Conservation (phyloP, 2,113 vertebrate genomes). For the Saccopteryx bilineata region DNA sequence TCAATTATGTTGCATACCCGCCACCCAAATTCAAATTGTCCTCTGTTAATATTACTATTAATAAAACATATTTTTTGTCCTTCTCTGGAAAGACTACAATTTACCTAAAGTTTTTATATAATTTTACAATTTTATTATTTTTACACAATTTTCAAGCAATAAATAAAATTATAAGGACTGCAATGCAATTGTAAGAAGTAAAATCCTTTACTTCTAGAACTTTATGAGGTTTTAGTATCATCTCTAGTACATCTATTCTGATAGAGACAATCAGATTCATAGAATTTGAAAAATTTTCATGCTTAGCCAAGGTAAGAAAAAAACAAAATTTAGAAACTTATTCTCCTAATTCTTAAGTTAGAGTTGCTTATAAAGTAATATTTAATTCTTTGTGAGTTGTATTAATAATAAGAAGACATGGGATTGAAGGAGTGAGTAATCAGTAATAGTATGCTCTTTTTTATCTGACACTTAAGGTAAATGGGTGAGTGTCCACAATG, state of each 20-base stretch:
- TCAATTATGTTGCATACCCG: too few relatives aligned
- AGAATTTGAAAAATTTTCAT: not conserved
- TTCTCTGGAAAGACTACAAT: not conserved
- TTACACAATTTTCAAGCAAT: not conserved
- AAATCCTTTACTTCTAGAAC: not conserved
- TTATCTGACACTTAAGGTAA: not conserved
- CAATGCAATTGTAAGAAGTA: not conserved
- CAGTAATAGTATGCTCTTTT: not conserved
- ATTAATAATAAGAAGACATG: not conserved
- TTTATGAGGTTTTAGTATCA: not conserved
- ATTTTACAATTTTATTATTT: constrained; percentile 22
- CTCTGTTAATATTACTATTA: too few relatives aligned
- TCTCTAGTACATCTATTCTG: not conserved
- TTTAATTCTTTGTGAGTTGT: not conserved
- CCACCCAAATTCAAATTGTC: too few relatives aligned
- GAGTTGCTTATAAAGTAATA: not conserved
- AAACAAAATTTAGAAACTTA: not conserved
- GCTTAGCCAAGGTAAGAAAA: not conserved
- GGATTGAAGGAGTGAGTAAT: not conserved
- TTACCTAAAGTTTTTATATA: constrained; percentile 59
- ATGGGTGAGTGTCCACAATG: not conserved
- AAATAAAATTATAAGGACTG: not conserved
- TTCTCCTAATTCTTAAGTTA: not conserved
- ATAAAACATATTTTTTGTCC: too few relatives aligned
- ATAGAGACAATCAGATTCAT: not conserved